phyloP scores from a whole-genome alignment of 2,888 invertebrate genomes.

The Ichneumoninae sp. region DNA sequence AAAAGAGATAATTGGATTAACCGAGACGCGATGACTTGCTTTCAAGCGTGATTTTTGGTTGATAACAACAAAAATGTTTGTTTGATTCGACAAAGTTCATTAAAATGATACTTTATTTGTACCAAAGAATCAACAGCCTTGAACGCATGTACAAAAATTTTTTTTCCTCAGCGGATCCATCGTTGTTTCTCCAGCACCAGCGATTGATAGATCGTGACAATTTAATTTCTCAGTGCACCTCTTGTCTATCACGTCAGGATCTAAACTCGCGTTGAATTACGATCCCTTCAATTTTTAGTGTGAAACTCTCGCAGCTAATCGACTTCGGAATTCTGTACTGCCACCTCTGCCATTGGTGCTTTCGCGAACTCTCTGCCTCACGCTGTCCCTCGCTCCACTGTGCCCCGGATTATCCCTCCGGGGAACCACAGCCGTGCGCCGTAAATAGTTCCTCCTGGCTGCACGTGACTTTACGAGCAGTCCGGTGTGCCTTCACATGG shows the following conservation, averaged over 20 bases:
- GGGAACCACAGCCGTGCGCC: conserved; percentile 60
- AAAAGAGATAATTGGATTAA: too few species aligned
- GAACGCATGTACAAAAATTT: too few species aligned
- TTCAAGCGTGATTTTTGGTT: too few species aligned
- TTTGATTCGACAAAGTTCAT: too few species aligned
- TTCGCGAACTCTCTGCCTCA: conserved; percentile 34
- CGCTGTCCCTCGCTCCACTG: conserved; percentile 22
- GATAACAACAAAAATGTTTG: too few species aligned
- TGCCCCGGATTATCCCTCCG: conserved; percentile 62
- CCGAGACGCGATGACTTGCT: too few species aligned
- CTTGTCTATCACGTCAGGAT: not conserved
- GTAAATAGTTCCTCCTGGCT: conserved; percentile 68
- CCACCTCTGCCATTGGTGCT: conserved; percentile 31
- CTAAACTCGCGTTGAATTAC: not conserved
- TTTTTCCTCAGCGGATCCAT: too few species aligned
- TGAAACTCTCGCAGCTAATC: conserved; percentile 63
- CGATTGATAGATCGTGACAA: not conserved
- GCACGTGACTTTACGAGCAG: conserved; percentile 68
- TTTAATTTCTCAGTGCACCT: not conserved
- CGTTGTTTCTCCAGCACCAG: not conserved
- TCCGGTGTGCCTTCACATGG: conserved; percentile 54
- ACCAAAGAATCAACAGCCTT: too few species aligned
- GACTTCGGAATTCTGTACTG: conserved; percentile 63
- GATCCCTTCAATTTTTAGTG: conserved; percentile 20
- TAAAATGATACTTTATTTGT: too few species aligned